A percentile compares a stretch with the other conserved stretches of the same genome.
phyloP scores from a whole-genome alignment of 2,797 vertebrate genomes.

The Lerista edwardsae region DNA sequence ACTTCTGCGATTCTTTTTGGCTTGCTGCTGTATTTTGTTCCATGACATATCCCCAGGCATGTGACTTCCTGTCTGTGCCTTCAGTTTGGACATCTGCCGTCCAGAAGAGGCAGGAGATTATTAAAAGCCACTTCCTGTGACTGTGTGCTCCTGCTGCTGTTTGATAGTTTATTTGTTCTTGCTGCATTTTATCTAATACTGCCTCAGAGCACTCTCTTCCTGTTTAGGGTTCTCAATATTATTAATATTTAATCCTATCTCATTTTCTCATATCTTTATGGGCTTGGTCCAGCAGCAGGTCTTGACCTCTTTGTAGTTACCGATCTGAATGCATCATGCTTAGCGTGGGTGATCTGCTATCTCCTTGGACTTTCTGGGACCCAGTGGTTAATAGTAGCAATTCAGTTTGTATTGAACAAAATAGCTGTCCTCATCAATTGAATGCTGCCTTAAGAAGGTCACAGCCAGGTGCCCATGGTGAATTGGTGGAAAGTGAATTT shows the following conservation, averaged over 20 bases:
- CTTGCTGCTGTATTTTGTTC: neutral
- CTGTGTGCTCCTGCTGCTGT: neutral
- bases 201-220: conserved; percentile 19
- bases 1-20: neutral
- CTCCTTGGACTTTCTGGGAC: neutral
- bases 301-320: neutral
- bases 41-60: neutral
- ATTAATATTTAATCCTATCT: neutral
- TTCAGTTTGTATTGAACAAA: neutral
- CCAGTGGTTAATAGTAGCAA: neutral
- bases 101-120: conserved; percentile 27
- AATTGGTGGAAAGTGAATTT: neutral
- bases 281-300: neutral
- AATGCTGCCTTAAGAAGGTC: neutral
- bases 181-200: conserved; percentile 54
- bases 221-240: neutral
- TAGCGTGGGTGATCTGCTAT: neutral
- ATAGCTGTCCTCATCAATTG: neutral
- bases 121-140: conserved; percentile 47
- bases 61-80: conserved; percentile 28
- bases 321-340: neutral
- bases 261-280: rapidly evolving
- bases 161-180: neutral
- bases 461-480: neutral
- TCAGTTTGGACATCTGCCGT: conserved; percentile 11